Base-by-base conservation (phyloP, 1,140 invertebrate species). In the Drosophila athabasca region DNA sequence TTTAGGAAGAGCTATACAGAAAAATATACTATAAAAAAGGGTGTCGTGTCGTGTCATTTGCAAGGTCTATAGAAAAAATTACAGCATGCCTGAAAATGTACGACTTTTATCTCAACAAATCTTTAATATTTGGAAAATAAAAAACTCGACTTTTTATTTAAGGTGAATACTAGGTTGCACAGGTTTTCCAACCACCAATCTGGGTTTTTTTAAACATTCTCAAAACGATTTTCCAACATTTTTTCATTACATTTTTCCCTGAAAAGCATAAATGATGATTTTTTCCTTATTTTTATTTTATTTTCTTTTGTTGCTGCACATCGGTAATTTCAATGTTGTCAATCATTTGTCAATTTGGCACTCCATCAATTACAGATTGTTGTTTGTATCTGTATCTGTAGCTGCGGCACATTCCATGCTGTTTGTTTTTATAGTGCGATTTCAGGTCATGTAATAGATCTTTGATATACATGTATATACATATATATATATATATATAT, bases 281-380 rank as follows among this genome's bases (percentile, higher is more conserved):
- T 71, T 59, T 58, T 49, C 49, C 57, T 64, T 31, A 45, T 45
- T 49, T 53, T 13, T 46, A 17, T 66, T 68, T 58, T 51, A 62
- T 60, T 70, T 76, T 48, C 19, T 53, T 19, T 19, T 19, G 17
- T 19, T 19, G 17, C 17, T 50, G 60, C 49, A 22, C 22, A 24
- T 43, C 24, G 17, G 29, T 44, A 76, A 80, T 64, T 59, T 55
- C 76, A 76, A 48, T 41, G 58, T 74, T 87, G 82, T 84, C 81
- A 85, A 84, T 87, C 81, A 87, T 74, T 77, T 81, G 81, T 85
- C 81, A 84, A 87, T 84, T 84, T 81, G 54, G 73, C 82, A 87
- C 77, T 84, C 50, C 41, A 84, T 84, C 69, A 80, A 81, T 70
- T 53, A 45, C 35, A 54, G 35, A 13, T 39, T 39, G 35, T 39